A percentile compares a stretch with the other conserved stretches of the same genome.
Evolutionary conservation across 2,888 invertebrate genomes (phyloP).

Genomic region (Cryptocheilus praepositus): DNA sequence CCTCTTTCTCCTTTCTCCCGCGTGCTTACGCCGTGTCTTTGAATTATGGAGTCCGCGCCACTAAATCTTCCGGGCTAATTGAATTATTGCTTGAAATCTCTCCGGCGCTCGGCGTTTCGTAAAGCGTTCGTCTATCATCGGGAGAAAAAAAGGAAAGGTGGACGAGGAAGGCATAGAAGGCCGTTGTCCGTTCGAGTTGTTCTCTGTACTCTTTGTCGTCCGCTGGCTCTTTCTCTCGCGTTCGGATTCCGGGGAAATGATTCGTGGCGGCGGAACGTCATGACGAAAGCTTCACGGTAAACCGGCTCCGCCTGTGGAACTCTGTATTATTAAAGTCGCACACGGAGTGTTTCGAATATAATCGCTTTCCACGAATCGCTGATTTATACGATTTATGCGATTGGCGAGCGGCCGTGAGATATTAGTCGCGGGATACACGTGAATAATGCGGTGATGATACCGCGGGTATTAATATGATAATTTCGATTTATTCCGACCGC

Average conservation of each 20-base stretch:
- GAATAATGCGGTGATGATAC: conserved; percentile 54
- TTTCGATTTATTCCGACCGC: conserved; percentile 30
- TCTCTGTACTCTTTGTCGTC: conserved; percentile 4
- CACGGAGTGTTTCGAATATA: conserved; percentile 15
- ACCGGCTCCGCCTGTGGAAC: conserved; percentile 22
- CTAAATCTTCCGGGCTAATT: conserved; percentile 70
- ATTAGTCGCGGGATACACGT: conserved; percentile 40
- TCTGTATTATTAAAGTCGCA: conserved; percentile 37
- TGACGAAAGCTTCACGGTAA: conserved; percentile 6
- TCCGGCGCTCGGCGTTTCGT: conserved; percentile 38
- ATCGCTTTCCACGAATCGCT: conserved; percentile 42
- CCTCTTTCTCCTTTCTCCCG: conserved; percentile 44
- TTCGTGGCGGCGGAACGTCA: not conserved
- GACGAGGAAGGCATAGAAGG: not conserved
- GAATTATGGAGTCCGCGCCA: conserved; percentile 69
- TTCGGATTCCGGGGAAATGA: conserved; percentile 5
- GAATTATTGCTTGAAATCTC: conserved; percentile 71
- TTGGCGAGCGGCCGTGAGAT: conserved; percentile 31
- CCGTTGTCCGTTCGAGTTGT: no score
- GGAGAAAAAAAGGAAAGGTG: conserved; percentile 3
- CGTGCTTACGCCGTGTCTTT: conserved; percentile 60
- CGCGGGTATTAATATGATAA: conserved; percentile 57
- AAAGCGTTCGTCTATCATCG: conserved; percentile 1
- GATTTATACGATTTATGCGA: conserved; percentile 38
- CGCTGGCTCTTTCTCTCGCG: not conserved